These are phyloP conservation scores for Pseudococcus longispinus DNA, from an alignment of 2,888 invertebrate genomes.

Conservation along the genomic window DNA sequence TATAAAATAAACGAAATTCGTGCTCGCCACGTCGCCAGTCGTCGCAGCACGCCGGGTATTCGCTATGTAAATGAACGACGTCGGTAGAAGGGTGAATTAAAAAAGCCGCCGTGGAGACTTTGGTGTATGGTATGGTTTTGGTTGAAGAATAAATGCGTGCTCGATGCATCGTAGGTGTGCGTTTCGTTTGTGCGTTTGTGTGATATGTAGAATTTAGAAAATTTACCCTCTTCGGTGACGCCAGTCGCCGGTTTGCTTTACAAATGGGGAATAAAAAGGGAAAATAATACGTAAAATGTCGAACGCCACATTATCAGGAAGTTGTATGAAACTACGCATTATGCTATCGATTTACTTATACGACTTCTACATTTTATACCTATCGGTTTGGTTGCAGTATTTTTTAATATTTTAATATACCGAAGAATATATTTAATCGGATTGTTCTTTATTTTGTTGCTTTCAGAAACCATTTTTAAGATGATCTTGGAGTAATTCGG, in stretches of 20 bases:
- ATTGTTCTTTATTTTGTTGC: not conserved
- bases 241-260: constrained; percentile 2
- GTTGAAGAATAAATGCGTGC: constrained; percentile 1
- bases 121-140: not conserved
- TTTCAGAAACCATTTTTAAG: constrained; percentile 5
- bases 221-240: constrained; percentile 40
- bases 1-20: constrained; percentile 11
- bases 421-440: not conserved
- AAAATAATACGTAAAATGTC: constrained; percentile 23
- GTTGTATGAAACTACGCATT: constrained; percentile 11
- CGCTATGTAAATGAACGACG: constrained; percentile 20
- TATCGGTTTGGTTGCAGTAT: not conserved
- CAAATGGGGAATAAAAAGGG: not conserved
- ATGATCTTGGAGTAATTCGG: constrained; percentile 26
- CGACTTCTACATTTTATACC: not conserved
- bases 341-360: constrained; percentile 18
- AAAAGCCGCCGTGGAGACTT: not conserved
- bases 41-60: not conserved
- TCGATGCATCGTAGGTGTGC: not conserved
- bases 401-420: not conserved
- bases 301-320: constrained; percentile 34
- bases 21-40: not conserved
- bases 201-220: not conserved
- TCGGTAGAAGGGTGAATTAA: constrained; percentile 9
- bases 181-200: not conserved